Base-by-base conservation (phyloP, 2,113 vertebrate species). In the Entosphenus tridentatus region DNA sequence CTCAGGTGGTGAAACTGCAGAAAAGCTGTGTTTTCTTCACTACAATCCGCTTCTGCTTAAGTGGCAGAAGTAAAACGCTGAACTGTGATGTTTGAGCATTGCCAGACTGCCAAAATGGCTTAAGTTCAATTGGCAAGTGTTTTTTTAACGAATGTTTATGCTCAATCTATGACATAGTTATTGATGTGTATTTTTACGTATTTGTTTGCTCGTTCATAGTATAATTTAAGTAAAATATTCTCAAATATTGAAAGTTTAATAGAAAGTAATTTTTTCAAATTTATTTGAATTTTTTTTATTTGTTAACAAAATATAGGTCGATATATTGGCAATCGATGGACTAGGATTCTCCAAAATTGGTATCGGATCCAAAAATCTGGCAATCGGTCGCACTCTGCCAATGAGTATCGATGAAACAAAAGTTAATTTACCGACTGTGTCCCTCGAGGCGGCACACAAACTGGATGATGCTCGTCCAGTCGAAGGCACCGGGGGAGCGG, bases 391-490 rank as follows among this genome's bases (percentile, higher is more conserved):
- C 39, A 39, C 39, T 39, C 39, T 39, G 39, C 39, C 4, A 39
- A 39, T 39, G 39, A 39, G 39, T 39, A 39, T 39, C 39, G 39
- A 39, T 39, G 39, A 6, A 14, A 57, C 56, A 55, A 18, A 13
- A 2, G 56, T 14, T 12, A 12, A 57, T 13, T 39, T 57, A 75
- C 70, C 77, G 88, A 89, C 83, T 77, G 58, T 82, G 83, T 18
- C 86, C 89, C 75, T 96, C 92, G 18, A 96, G 82, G 77, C 83
- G 78, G 78, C 92, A 96, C 71, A 85, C 86, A 0, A 88, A 81
- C 77, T 78, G 80, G 75, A 93, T 81, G 76, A 86, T 95, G 0
- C 75, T 76, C 1, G 83, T 88, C 92, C 92, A 96, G 77, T 95
- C 83, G 54, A 96, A 84, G 68, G 78, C 75, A 12, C 74, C 79